Base-by-base conservation (phyloP, 2,113 vertebrate species). In the Tragulus kanchil region DNA sequence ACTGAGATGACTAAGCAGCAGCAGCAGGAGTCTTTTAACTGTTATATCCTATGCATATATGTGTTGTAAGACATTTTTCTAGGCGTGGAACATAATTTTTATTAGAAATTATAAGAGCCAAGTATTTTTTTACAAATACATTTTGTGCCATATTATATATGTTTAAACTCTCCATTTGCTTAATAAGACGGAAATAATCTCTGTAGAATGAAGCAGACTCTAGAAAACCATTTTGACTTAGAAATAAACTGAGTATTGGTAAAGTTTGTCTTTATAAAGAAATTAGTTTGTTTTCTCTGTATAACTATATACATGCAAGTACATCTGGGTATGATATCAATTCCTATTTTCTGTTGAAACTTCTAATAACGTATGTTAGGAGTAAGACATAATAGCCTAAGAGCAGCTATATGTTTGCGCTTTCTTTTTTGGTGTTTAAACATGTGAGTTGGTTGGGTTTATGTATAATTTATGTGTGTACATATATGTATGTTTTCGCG, bases 401-500 rank as follows among this genome's bases (percentile, higher is more conserved):
- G 16, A 96, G 90, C 28, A 96, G 16, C 6, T 79, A 2, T 89
- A 42, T 90, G 75, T 90, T 59, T 96, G 8, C 85, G 50, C 90
- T 97, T 58, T 95, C 95, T 97, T 95, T 89, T 69, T 96, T 97
- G 54, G 62, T 58, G 92, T 50, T 4, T 82, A 89, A 96, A 97
- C 73, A 92, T 96, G 95, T 97, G 23, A 97, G 9, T 97, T 97
- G 0, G 89, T 89, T 97, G 59, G 98, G 97, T 98, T 98, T 98
- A 98, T 95, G 2, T 97, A 97, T 98, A 97, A 97, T 96, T 97
- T 96, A 93, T 98, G 90, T 97, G 52, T 96, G 54, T 89, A 91
- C 97, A 45, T 21, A 45, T 21, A 28, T 95, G 65, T 98, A 95
- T 98, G 97, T 98, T 97, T 95, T 98, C 98, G 97, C 96, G 81